Evolutionary conservation across 2,888 invertebrate genomes (phyloP), one percentile per base, ranked within the genome.

Genomic region (Lumbricus terrestris): DNA sequence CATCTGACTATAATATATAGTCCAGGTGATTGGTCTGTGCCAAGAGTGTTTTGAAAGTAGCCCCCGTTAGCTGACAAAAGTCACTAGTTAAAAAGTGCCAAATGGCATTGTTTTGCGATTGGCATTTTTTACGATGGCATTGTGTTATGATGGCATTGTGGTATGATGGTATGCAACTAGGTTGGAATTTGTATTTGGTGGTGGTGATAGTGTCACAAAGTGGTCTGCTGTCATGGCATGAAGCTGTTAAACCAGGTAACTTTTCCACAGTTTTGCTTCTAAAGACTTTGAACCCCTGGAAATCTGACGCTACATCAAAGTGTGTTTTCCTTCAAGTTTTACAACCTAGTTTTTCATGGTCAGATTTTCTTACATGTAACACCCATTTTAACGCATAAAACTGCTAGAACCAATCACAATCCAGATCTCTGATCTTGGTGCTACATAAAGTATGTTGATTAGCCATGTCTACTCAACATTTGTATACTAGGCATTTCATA

Each of bases 11-110:
- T 85, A n/a, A n/a, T n/a, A n/a, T 69, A 29, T 69, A 69, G 69
- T 69, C 69, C 69, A 69, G n/a, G 35, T 34, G 85, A 37, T 85
- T 85, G 85, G 85, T 33, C 37, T 34, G 85, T 35, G 85, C 85
- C 85, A 85, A 37, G 85, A 85, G 85, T 85, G 85, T 85, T 85
- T 85, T 85, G 85, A 37, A 23, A 69, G 69, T 69, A 69, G 69
- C 69, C 29, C 29, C n/a, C n/a, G 69, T 29, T 69, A 69, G 69
- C n/a, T 69, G 69, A 69, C 69, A 29, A 69, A 47, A 69, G 69
- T 69, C 69, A n/a, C 69, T n/a, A 5, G 11, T 29, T 69, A 5
- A n/a, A 69, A 69, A 69, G 23, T 23, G 2, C 54, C 54, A 54
- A n/a, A n/a, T 69, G 69, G 69, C n/a, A n/a, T 69, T 69, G 69